Conservation (phyloP, 2,113 vertebrate genomes). For the Clarias gariepinus region DNA sequence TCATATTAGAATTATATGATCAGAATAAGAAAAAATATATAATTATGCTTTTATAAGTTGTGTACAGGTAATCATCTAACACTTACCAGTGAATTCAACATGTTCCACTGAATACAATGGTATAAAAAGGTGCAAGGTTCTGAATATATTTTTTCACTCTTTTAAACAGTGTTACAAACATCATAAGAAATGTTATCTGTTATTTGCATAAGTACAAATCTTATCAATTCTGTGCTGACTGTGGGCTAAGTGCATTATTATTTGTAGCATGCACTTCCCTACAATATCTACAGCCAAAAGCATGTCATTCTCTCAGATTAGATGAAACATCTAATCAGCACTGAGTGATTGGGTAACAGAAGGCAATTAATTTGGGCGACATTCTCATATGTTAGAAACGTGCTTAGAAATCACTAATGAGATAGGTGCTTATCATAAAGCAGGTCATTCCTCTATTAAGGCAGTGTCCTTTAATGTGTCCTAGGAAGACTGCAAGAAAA, state of each 20-base stretch:
- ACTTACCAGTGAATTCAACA: neutral
- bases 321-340: slow-evolving; percentile 43
- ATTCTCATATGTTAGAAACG: slow-evolving; percentile 37
- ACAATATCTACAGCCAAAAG: slow-evolving; percentile 13
- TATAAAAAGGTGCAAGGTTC: neutral
- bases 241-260: neutral
- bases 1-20: neutral
- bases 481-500: slow-evolving; percentile 4
- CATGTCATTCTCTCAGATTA: slow-evolving; percentile 45
- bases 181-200: neutral
- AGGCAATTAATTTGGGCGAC: slow-evolving; percentile 40
- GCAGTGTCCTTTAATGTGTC: slow-evolving; percentile 9
- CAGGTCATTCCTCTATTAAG: slow-evolving; percentile 26
- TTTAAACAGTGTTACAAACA: neutral
- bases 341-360: slow-evolving; percentile 41
- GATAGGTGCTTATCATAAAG: slow-evolving; percentile 15
- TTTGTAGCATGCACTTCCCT: slow-evolving; percentile 20
- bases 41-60: neutral
- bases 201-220: neutral
- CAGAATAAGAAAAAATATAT: neutral
- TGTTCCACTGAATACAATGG: neutral
- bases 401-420: slow-evolving; percentile 34
- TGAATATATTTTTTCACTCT: neutral
- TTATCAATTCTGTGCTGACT: neutral
- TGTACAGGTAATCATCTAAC: neutral